These are phyloP conservation scores for Nysson spinosus DNA, from an alignment of 2,888 invertebrate species.

Conservation along the genomic window DNA sequence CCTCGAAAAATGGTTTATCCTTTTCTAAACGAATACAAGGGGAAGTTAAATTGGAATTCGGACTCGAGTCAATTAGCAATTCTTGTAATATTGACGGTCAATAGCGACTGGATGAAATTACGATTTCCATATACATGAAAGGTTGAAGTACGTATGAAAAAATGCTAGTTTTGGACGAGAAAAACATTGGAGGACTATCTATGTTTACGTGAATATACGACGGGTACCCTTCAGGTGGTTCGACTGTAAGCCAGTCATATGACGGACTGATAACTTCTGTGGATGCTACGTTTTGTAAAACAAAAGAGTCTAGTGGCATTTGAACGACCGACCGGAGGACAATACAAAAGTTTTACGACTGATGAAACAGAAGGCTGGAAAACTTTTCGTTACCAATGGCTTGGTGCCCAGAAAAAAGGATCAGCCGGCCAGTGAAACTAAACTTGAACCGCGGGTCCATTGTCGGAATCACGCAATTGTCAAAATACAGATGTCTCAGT, in stretches of 20 bases:
- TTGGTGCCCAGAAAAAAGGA: constrained; percentile 19
- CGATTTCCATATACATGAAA: too few relatives aligned
- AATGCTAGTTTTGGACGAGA: too few relatives aligned
- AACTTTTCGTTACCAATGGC: constrained; percentile 47
- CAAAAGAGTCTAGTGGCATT: constrained; percentile 20
- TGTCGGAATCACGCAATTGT: constrained; percentile 36
- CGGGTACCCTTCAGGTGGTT: too few relatives aligned
- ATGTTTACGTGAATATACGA: too few relatives aligned
- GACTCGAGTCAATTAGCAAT: too few relatives aligned
- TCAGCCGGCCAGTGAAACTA: constrained; percentile 44
- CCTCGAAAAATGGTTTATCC: too few relatives aligned
- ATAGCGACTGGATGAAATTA: too few relatives aligned
- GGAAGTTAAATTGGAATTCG: too few relatives aligned
- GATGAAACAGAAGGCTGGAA: constrained; percentile 42
- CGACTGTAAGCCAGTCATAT: constrained; percentile 8
- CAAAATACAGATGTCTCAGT: constrained; percentile 27
- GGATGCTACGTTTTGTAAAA: constrained; percentile 26
- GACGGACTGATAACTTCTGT: constrained; percentile 26
- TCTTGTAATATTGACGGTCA: too few relatives aligned
- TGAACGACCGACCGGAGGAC: constrained; percentile 42
- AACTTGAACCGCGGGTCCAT: constrained; percentile 39
- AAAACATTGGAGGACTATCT: too few relatives aligned
- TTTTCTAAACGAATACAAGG: too few relatives aligned
- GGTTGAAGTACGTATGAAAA: too few relatives aligned
- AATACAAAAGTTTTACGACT: constrained; percentile 60